Percentiles rank a stretch among this genome's conserved stretches.
Conservation (phyloP, 2,888 invertebrate species). For the Monopis laevigella region DNA sequence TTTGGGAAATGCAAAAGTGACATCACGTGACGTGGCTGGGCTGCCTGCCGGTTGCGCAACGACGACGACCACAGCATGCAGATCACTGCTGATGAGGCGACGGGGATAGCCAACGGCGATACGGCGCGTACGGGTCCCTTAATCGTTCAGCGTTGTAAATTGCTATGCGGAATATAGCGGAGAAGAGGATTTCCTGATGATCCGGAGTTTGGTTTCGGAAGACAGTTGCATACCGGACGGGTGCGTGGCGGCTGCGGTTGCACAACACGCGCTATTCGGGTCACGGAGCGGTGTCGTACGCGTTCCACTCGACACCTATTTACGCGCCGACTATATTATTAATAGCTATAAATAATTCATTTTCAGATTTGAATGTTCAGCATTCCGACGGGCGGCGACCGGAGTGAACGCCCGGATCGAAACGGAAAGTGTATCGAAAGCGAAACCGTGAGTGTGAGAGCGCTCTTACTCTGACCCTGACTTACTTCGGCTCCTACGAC, state of each 20-base stretch:
- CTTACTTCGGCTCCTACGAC: too few relatives aligned
- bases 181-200: too few relatives aligned
- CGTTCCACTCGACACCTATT: slow-evolving; percentile 9
- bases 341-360: slow-evolving; percentile 7
- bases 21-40: neutral
- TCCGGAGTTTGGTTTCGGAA: too few relatives aligned
- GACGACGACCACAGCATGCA: too few relatives aligned
- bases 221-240: slow-evolving; percentile 44
- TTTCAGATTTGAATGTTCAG: neutral
- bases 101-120: too few relatives aligned
- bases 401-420: neutral
- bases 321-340: slow-evolving; percentile 5
- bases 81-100: too few relatives aligned
- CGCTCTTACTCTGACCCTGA: too few relatives aligned
- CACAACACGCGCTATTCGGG: slow-evolving; percentile 60
- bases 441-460: slow-evolving; percentile 1
- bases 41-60: neutral
- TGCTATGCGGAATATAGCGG: too few relatives aligned
- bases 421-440: neutral
- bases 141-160: too few relatives aligned
- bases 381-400: too few relatives aligned
- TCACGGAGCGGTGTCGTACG: slow-evolving; percentile 56
- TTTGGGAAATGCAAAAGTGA: neutral
- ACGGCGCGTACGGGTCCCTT: too few relatives aligned
- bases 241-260: slow-evolving; percentile 51